phyloP scores from a whole-genome alignment of 2,888 invertebrate species.

The Amiota mariae region DNA sequence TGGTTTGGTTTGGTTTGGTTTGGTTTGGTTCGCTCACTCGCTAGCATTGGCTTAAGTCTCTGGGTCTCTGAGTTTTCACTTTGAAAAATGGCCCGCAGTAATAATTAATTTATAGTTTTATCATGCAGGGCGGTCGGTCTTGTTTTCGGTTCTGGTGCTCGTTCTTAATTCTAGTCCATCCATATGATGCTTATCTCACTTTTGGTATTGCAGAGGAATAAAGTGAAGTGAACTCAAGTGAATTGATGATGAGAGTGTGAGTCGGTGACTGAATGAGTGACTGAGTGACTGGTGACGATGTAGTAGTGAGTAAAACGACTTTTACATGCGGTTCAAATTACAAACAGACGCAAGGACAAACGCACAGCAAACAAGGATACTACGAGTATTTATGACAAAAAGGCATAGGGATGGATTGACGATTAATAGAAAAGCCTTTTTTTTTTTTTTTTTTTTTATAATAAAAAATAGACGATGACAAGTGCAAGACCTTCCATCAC shows the following conservation, averaged over 20 bases:
- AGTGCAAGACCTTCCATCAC: no score
- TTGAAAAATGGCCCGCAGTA: conserved; percentile 66
- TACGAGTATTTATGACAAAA: neutral
- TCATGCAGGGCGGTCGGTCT: conserved; percentile 48
- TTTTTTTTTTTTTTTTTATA: no score
- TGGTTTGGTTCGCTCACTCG: no score
- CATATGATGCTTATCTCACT: no score
- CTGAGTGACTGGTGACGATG: neutral
- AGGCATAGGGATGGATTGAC: neutral
- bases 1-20: no score
- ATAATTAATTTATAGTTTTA: conserved; percentile 74
- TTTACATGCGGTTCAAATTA: conserved; percentile 54
- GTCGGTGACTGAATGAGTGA: neutral
- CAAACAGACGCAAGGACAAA: conserved; percentile 40
- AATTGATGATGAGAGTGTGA: neutral
- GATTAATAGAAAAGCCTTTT: no score
- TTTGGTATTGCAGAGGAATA: no score
- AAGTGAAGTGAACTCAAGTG: neutral
- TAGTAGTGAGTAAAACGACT: neutral
- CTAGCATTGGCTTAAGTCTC: no score
- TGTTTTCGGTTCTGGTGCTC: no score
- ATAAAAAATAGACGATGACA: no score
- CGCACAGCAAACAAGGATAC: conserved; percentile 6
- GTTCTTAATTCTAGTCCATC: neutral
- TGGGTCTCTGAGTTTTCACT: no score